Conservation (phyloP, 2,113 vertebrate genomes). For the Petrocephalus zakoni region DNA sequence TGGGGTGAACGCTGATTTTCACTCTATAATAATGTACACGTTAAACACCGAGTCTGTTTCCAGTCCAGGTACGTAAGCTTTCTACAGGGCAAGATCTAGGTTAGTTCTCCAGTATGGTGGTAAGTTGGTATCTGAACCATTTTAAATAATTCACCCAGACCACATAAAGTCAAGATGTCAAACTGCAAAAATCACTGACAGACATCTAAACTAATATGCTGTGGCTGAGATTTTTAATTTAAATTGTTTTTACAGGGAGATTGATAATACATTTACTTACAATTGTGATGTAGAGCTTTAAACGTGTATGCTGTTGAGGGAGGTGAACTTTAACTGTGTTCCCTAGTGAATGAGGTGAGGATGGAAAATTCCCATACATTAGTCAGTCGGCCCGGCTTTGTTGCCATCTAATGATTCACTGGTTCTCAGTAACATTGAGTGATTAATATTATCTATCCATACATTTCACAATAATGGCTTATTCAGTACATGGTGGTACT, state of each 20-base stretch:
- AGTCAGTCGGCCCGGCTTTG: background rate
- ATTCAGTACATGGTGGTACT: background rate
- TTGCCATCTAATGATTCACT: background rate
- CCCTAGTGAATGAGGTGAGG: background rate
- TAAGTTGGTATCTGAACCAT: background rate
- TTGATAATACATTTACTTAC: background rate
- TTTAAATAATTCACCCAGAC: background rate
- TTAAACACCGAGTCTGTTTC: background rate
- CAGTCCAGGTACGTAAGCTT: background rate
- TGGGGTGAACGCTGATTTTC: background rate
- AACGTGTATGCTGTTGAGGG: background rate
- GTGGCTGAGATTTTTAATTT: background rate
- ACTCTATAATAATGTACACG: background rate
- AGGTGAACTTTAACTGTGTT: background rate
- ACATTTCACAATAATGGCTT: background rate
- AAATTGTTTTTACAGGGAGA: background rate
- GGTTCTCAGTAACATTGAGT: background rate
- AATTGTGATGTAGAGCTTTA: background rate
- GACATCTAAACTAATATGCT: background rate
- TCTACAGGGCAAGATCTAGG: background rate
- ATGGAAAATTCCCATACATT: background rate
- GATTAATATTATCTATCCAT: background rate
- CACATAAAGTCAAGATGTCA: background rate
- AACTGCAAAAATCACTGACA: background rate
- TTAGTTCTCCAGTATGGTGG: background rate